These are phyloP conservation scores for Channa maculata DNA, from an alignment of 2,113 vertebrate species.

Conservation along the genomic window DNA sequence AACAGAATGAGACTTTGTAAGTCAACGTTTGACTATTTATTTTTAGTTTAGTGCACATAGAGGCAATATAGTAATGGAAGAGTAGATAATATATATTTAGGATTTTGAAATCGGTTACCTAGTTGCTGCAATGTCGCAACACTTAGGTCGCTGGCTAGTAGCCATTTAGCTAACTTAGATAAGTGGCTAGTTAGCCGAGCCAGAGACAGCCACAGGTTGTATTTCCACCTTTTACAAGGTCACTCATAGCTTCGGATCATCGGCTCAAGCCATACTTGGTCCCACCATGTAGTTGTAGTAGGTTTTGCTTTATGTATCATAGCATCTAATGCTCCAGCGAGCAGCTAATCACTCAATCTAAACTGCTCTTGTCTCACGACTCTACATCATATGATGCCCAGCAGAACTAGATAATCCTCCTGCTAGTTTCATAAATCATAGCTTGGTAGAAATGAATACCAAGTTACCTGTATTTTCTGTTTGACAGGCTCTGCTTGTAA, in stretches of 20 bases:
- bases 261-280: background rate
- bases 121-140: background rate
- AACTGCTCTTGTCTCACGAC: conserved; percentile 1
- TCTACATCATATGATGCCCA: conserved; percentile 49
- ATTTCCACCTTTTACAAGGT: conserved; percentile 30
- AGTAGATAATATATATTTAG: too few species aligned
- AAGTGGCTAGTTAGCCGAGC: background rate
- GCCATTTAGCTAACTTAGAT: conserved; percentile 3
- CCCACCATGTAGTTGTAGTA: background rate
- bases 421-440: background rate
- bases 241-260: background rate
- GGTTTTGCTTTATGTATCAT: background rate
- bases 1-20: too few species aligned
- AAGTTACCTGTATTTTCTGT: too few species aligned
- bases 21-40: too few species aligned
- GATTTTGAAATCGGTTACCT: background rate
- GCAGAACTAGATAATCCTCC: conserved; percentile 30
- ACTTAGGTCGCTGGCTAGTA: background rate
- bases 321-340: background rate
- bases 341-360: conserved; percentile 29
- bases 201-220: background rate
- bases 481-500: too few species aligned
- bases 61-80: too few species aligned
- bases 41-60: too few species aligned
- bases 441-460: background rate